Base-by-base conservation (phyloP, 2,113 vertebrate genomes). In the Pionites leucogaster region DNA sequence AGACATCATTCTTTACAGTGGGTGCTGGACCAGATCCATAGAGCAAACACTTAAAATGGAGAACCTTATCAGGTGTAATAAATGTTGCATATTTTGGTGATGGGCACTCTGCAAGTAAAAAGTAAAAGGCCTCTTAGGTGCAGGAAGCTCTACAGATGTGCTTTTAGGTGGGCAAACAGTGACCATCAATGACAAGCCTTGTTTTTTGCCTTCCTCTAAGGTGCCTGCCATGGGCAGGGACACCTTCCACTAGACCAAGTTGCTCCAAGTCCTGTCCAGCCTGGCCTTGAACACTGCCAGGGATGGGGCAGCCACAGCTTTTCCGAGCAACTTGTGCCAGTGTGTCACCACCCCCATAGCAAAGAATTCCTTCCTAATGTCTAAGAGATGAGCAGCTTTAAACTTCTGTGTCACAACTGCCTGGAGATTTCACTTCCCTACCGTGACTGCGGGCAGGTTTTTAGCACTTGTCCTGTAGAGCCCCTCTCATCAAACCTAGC, bases 361-460 rank as follows among this genome's bases (percentile, higher is more conserved):
- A n/a, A 59, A 59, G 33, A 35, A 59, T 59, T 59, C 57, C 22
- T 59, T 24, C 33, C 57, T 59, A 35, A 59, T 35, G 57, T 59
- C 33, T 59, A 35, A 49, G 22, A 69, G 22, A n/a, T 9, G 25
- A 37, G 7, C 35, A 33, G 20, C 20, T 46, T 87, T 57, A 10
- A 28, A 2, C n/a, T 9, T 46, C 72, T 75, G 62, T 37, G 69
- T 11, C 31, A 4, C 50, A 11, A 2, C 42, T 13, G 11, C 20
- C 31, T 5, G 7, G 23, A 53, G 27, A 44, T 42, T 13, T 13
- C n/a, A 13, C 17, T 49, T 37, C 35, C 12, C 29, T 17, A 31
- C 31, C 2, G 1, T 17, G 24, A 17, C 17, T 2, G 20, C 2
- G 3, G 63, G 46, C 24, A 50, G 28, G 4, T 55, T 35, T 27